These are phyloP conservation scores for Cheilosia pagana DNA, from an alignment of 2,888 invertebrate species.

Conservation along the genomic window DNA sequence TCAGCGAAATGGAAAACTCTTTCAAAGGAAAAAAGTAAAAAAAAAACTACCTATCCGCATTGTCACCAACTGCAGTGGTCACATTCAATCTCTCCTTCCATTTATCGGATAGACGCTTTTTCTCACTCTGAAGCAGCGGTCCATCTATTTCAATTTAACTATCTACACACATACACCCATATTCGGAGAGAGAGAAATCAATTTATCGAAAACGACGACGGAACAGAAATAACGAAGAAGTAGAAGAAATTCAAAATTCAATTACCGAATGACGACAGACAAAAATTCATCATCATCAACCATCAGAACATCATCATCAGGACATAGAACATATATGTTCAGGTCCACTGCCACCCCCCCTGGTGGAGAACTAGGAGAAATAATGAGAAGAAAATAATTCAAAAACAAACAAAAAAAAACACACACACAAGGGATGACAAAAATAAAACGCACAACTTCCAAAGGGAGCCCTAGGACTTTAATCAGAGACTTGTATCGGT, in stretches of 20 bases:
- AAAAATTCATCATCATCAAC: conserved; percentile 60
- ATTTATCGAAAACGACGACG: conserved; percentile 52
- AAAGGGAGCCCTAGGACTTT: background rate
- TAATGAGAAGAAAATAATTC: conserved; percentile 48
- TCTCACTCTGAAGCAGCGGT: conserved; percentile 1
- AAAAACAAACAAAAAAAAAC: conserved; percentile 28
- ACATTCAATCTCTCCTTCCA: conserved; percentile 32
- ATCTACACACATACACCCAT: background rate
- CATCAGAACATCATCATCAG: conserved; percentile 53
- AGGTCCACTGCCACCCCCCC: background rate
- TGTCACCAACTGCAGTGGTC: conserved; percentile 14
- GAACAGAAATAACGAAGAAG: background rate
- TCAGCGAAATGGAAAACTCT: conserved; percentile 30
- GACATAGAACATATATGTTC: background rate
- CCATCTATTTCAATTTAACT: conserved; percentile 47
- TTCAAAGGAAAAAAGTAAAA: background rate
- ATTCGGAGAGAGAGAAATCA: conserved; percentile 42
- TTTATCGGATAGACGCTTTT: conserved; percentile 47
- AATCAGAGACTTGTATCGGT: conserved; percentile 12
- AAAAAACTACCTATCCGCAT: conserved; percentile 5
- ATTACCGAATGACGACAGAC: conserved; percentile 56
- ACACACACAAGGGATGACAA: background rate
- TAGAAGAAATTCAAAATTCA: conserved; percentile 49
- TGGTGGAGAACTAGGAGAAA: too few relatives aligned
- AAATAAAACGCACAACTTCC: conserved; percentile 23